Percentiles rank a stretch among this genome's conserved stretches.
phyloP scores from a whole-genome alignment of 1,140 invertebrate genomes.

The Zaprionus taronus region DNA sequence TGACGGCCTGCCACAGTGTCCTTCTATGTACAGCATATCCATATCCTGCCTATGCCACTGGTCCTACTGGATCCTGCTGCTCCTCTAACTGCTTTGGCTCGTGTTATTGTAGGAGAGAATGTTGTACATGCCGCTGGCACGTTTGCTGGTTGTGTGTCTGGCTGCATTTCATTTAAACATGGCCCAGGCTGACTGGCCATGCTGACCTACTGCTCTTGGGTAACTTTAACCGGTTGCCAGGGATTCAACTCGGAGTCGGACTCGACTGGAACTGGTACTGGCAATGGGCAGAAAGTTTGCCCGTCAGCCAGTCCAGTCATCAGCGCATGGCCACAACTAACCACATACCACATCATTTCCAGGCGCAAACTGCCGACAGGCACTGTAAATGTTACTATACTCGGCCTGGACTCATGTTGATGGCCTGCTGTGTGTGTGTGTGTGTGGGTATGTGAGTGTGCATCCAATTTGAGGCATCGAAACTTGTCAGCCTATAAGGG shows the following conservation, averaged over 20 bases:
- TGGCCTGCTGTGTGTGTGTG: constrained; percentile 3
- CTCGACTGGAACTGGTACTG: not conserved
- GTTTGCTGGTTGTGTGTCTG: constrained; percentile 21
- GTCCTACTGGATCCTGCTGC: constrained; percentile 7
- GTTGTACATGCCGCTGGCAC: constrained; percentile 34
- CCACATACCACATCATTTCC: constrained; percentile 66
- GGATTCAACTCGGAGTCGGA: not conserved
- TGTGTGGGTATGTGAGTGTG: constrained; percentile 6
- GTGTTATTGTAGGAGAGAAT: constrained; percentile 3
- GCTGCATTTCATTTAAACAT: constrained; percentile 39
- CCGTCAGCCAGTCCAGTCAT: constrained; percentile 37
- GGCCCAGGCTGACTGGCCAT: not conserved
- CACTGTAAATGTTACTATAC: constrained; percentile 28
- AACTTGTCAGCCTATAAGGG: constrained; percentile 6
- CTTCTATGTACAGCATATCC: constrained; percentile 33
- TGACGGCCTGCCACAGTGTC: constrained; percentile 30
- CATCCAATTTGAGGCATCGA: constrained; percentile 22
- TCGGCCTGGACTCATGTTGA: too few relatives aligned
- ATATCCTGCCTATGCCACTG: constrained; percentile 15
- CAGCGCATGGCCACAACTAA: constrained; percentile 61
- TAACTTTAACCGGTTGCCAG: constrained; percentile 36
- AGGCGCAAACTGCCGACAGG: constrained; percentile 64
- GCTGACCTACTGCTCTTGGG: constrained; percentile 33
- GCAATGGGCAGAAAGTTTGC: constrained; percentile 27
- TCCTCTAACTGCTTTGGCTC: not conserved